phyloP scores from a whole-genome alignment of 2,113 vertebrate species.

The Tachuris rubrigastra region DNA sequence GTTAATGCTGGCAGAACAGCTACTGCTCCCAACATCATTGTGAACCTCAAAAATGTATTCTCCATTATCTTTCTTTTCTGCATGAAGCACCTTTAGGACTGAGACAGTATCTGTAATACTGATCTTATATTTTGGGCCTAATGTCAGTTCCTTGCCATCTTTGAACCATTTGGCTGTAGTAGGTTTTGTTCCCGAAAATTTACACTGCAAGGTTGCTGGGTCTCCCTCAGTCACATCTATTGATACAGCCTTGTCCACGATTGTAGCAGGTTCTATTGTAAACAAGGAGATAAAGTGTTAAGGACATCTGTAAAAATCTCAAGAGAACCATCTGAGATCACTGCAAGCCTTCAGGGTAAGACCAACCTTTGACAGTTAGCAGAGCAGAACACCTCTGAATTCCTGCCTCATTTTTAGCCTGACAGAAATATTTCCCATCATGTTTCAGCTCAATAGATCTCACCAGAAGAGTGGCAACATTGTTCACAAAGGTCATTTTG shows the following conservation, averaged over 20 bases:
- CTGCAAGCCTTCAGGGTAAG: background rate
- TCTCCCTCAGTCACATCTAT: constrained; percentile 96
- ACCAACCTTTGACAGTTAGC: constrained; percentile 95
- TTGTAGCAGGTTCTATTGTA: constrained; percentile 90
- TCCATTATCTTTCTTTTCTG: constrained; percentile 88
- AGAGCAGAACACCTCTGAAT: constrained; percentile 91
- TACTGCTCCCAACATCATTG: constrained; percentile 90
- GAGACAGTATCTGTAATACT: constrained; percentile 87
- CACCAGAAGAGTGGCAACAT: constrained; percentile 85
- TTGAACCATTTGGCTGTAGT: constrained; percentile 90
- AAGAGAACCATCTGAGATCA: background rate
- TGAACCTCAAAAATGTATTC: constrained; percentile 92
- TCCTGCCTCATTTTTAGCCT: constrained; percentile 96
- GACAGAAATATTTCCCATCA: constrained; percentile 92
- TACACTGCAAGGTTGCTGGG: constrained; percentile 90
- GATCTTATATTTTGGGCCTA: constrained; percentile 89
- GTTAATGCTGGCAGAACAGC: constrained; percentile 87
- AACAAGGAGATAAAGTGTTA: constrained; percentile 50
- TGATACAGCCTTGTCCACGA: constrained; percentile 89
- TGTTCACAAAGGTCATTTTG: constrained; percentile 89
- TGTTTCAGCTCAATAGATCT: constrained; percentile 85
- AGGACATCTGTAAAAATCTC: background rate
- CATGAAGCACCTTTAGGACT: constrained; percentile 86
- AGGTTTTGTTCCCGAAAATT: constrained; percentile 92
- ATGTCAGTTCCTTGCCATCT: constrained; percentile 84